Evolutionary conservation across 2,797 vertebrate species (phyloP).

Genomic region (Chromobotia macracanthus): DNA sequence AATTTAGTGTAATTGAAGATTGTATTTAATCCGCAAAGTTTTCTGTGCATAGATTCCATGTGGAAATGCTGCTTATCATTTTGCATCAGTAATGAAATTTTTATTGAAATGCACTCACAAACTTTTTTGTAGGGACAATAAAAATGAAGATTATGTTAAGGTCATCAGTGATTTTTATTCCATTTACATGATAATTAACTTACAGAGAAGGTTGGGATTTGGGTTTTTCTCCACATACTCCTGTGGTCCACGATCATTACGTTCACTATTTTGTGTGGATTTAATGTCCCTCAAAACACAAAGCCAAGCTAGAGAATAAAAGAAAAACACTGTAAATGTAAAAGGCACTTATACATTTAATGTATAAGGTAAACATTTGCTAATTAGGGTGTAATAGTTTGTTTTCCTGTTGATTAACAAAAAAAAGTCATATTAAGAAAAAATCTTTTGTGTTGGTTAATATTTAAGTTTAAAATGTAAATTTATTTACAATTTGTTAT

Average conservation of each 20-base stretch:
- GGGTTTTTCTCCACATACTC: slow-evolving; percentile 98
- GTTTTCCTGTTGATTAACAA: background rate
- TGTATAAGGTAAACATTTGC: background rate
- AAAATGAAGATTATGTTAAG: background rate
- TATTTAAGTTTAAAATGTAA: background rate
- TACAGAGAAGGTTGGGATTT: slow-evolving; percentile 93
- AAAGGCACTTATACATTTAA: background rate
- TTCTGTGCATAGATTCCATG: no score
- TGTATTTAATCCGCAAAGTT: no score
- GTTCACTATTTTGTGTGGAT: slow-evolving; percentile 87
- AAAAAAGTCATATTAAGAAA: background rate
- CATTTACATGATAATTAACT: slow-evolving; percentile 62
- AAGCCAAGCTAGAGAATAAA: slow-evolving; percentile 92
- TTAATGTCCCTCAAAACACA: slow-evolving; percentile 94
- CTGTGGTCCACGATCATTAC: slow-evolving; percentile 90
- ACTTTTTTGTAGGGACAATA: background rate
- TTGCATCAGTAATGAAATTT: no score
- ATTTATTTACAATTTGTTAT: background rate
- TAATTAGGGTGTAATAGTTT: no score
- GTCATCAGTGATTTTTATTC: no score
- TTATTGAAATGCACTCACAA: no score
- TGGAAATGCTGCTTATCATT: no score
- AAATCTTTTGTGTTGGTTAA: background rate
- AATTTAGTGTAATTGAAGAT: no score
- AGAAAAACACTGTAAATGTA: background rate